phyloP scores from a whole-genome alignment of 2,888 invertebrate genomes.

The Zhengitettix transpicula region DNA sequence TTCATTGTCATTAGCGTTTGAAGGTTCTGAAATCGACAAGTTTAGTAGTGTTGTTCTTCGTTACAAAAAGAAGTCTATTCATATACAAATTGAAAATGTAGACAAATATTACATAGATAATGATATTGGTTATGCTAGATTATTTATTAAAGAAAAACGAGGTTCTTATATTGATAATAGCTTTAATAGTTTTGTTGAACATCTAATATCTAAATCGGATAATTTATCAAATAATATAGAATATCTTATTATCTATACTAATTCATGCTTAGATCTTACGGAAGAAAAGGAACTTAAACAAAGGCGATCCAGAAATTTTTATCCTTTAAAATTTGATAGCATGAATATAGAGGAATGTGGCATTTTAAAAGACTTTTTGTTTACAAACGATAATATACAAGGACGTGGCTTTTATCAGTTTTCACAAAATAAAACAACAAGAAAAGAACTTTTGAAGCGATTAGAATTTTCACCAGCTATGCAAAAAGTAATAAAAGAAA shows the following conservation, averaged over 20 bases:
- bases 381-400: not conserved
- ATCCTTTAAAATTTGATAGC: conserved; percentile 14
- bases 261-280: conserved; percentile 16
- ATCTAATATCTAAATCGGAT: conserved; percentile 13
- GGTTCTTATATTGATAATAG: not conserved
- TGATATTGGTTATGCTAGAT: conserved; percentile 13
- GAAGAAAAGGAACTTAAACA: conserved; percentile 14
- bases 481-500: not conserved
- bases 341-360: not conserved
- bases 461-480: not conserved
- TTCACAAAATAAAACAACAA: not conserved
- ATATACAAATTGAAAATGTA: not conserved
- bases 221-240: conserved; percentile 13
- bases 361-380: not conserved
- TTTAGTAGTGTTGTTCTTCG: not conserved
- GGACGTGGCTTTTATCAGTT: not conserved
- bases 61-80: not conserved
- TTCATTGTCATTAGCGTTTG: conserved; percentile 16
- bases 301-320: conserved; percentile 5
- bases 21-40: not conserved
- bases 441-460: not conserved
- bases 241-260: conserved; percentile 17
- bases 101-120: conserved; percentile 13
- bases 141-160: not conserved
- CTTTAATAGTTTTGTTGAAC: conserved; percentile 15